Base-by-base conservation (phyloP, 2,888 invertebrate species). In the Prosopocoilus inquinatus region DNA sequence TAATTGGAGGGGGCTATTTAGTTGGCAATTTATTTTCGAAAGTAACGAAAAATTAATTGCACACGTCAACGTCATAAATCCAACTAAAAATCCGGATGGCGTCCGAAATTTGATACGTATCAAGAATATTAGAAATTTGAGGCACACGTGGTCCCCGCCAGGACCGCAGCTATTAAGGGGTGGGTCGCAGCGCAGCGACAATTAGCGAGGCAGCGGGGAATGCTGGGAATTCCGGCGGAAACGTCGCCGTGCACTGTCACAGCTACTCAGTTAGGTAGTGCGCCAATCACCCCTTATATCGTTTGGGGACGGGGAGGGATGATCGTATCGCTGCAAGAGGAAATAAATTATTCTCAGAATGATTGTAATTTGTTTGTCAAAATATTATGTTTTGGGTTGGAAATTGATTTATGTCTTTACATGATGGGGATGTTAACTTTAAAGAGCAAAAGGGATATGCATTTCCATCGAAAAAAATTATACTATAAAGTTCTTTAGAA, bases 271-370 rank as follows among this genome's bases (percentile, higher is more conserved):
- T 79, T 46, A 73, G 77, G 0, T 81, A 80, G 60, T 78, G 80
- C 43, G 78, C 80, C 0, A 79, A 80, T 68, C 80, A 80, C 63
- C 78, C 80, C 1, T 80, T 80, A 0, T 80, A 80, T 63, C 79
- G 79, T 68, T 80, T 80, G 55, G 59, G 50, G 56, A 50, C 41
- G 46, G 41, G 38, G 44, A 50, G 50, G 15, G 48, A 48, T 47
- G 57, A 28, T 28, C 20, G 20, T 28, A 28, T 28, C 20, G 20
- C 20, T 28, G 20, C 2, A 28, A 28, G 3, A 28, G 20, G 20
- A 28, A 28, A 28, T 28, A 28, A 28, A 28, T 28, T 28, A 28
- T 28, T 28, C 20, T 28, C 20, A 28, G 20, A 3, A 28, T 5
- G 20, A 28, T 7, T n/a, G 5, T 20, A 20, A 20, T 20, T 20